Evolutionary conservation across 2,797 vertebrate genomes (phyloP).

Genomic region (Lagorchestes hirsutus): DNA sequence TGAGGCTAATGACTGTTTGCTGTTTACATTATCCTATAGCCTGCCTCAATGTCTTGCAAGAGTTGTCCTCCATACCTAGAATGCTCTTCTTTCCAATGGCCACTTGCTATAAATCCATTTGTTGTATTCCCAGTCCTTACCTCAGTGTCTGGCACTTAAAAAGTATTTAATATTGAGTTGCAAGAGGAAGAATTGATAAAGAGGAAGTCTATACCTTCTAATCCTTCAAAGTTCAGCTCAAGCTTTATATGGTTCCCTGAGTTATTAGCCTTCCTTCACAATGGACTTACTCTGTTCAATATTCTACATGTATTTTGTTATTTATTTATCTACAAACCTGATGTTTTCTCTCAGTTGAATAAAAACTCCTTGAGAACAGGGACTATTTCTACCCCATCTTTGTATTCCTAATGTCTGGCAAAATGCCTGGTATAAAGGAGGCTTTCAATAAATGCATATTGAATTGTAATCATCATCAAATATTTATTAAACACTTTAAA

Average conservation of each 20-base stretch:
- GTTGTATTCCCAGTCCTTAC: no score
- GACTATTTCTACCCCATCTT: neutral
- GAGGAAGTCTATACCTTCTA: no score
- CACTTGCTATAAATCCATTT: neutral
- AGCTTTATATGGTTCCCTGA: neutral
- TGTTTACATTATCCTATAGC: neutral
- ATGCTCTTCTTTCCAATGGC: neutral
- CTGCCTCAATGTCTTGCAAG: neutral
- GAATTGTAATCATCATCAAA: neutral
- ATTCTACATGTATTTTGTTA: neutral
- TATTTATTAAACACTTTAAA: neutral
- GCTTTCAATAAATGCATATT: neutral
- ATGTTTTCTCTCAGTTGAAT: neutral
- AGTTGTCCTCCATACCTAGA: neutral
- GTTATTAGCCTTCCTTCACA: neutral
- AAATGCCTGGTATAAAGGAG: neutral
- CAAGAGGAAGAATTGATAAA: no score
- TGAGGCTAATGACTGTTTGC: neutral
- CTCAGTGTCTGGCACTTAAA: no score
- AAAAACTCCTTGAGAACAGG: neutral
- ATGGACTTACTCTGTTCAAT: neutral
- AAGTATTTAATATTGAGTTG: no score
- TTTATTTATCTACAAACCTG: neutral
- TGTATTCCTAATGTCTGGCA: neutral
- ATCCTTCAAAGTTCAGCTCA: neutral